Percentiles rank a stretch among this genome's conserved stretches.
Conservation (phyloP, 2,113 vertebrate species). For the Anguilla japonica region DNA sequence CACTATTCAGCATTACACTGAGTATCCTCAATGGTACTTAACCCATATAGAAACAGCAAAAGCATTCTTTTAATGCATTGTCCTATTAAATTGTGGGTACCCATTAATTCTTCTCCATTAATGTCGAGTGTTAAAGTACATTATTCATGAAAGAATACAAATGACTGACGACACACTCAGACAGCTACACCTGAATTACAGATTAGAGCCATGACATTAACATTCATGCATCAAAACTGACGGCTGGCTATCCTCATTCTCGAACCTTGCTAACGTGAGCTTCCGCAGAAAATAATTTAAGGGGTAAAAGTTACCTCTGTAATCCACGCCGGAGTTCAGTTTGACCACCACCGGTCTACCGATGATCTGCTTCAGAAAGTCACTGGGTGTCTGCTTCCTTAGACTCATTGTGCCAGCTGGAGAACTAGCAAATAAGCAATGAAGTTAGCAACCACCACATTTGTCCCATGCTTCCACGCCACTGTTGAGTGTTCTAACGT, state of each 20-base stretch:
- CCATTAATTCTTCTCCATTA: no score
- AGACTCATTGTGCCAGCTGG: conserved; percentile 84
- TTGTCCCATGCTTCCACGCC: no score
- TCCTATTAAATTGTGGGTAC: no score
- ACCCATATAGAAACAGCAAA: no score
- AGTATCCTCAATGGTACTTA: no score
- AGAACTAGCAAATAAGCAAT: conserved; percentile 9
- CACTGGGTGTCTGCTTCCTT: conserved; percentile 95
- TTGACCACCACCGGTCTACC: conserved; percentile 97
- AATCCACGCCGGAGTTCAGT: conserved; percentile 97
- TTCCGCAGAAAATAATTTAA: no score
- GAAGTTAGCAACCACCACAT: neutral
- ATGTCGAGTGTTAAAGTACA: neutral
- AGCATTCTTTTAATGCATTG: no score
- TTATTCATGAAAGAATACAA: neutral
- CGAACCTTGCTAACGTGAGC: no score
- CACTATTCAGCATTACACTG: no score
- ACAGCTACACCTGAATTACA: neutral
- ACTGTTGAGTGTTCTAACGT: no score
- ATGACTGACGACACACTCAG: neutral
- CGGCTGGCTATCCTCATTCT: no score
- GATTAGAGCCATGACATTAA: neutral
- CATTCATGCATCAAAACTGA: no score
- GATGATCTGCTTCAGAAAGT: conserved; percentile 99
- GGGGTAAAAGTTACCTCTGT: conserved; percentile 78